These are phyloP conservation scores for Hyperoodon ampullatus DNA, from an alignment of 2,113 vertebrate species.

Conservation along the genomic window DNA sequence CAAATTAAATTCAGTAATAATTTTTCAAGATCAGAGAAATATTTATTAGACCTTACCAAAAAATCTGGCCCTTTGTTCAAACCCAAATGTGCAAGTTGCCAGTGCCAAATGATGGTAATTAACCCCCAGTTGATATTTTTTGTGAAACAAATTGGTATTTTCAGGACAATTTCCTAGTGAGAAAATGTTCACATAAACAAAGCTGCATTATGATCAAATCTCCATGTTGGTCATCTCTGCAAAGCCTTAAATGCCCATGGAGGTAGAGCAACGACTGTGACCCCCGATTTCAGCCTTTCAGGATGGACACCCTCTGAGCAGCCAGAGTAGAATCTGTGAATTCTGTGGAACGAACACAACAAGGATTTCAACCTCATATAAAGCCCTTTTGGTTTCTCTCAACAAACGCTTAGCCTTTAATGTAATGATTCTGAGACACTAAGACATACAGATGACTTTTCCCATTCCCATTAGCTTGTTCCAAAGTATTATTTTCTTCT, in stretches of 20 bases:
- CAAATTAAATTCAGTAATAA: slow-evolving; percentile 33
- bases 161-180: slow-evolving; percentile 24
- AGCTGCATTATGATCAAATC: neutral
- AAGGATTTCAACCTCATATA: neutral
- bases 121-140: slow-evolving; percentile 28
- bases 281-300: neutral
- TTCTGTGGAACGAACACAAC: neutral
- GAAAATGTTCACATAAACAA: slow-evolving; percentile 25
- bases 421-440: neutral
- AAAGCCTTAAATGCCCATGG: neutral
- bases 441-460: neutral
- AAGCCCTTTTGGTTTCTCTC: neutral
- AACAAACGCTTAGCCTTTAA: neutral
- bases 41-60: neutral
- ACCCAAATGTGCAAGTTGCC: neutral
- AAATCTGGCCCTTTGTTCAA: neutral
- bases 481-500: neutral
- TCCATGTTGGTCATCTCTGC: neutral
- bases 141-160: slow-evolving; percentile 41
- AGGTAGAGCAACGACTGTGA: accelerated
- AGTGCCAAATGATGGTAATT: neutral
- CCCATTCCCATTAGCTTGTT: neutral
- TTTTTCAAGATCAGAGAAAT: neutral
- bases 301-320: accelerated
- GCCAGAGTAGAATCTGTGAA: neutral